A percentile compares a stretch with the other conserved stretches of the same genome.
These are phyloP conservation scores for Delia radicum DNA, from an alignment of 1,140 invertebrate species.

Conservation along the genomic window DNA sequence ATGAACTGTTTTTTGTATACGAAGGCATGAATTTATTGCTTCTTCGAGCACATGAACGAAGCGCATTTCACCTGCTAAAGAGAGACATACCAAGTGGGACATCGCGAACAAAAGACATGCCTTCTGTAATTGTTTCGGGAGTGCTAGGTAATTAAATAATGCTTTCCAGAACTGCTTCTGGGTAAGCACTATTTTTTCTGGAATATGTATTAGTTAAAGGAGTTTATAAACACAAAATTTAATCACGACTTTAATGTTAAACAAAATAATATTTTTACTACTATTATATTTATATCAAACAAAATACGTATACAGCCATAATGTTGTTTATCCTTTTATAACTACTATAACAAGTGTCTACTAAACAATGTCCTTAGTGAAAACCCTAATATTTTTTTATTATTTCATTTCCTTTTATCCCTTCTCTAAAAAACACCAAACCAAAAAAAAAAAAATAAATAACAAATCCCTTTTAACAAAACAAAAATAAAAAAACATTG, in stretches of 20 bases:
- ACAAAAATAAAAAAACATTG: not conserved
- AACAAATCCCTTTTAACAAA: not conserved
- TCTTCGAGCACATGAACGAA: too few species aligned
- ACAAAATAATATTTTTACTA: not conserved
- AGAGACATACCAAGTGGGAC: too few species aligned
- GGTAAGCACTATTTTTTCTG: too few species aligned
- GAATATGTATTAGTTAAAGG: too few species aligned
- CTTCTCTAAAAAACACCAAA: not conserved
- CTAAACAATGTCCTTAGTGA: not conserved
- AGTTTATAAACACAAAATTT: not conserved
- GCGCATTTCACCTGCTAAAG: too few species aligned
- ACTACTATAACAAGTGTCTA: not conserved
- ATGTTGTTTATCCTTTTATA: not conserved
- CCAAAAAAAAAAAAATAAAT: not conserved
- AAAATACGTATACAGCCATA: not conserved
- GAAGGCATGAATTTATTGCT: too few species aligned
- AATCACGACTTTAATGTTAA: not conserved
- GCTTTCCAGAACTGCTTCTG: too few species aligned
- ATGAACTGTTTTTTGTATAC: too few species aligned
- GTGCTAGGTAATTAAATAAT: too few species aligned
- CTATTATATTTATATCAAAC: not conserved
- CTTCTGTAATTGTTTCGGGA: too few species aligned
- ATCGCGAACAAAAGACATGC: too few species aligned
- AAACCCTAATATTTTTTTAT: not conserved
- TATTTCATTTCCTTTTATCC: slow-evolving; percentile 14